Evolutionary conservation across 2,113 vertebrate species (phyloP), one percentile per base, ranked within the genome.

Genomic region (Agapornis roseicollis): DNA sequence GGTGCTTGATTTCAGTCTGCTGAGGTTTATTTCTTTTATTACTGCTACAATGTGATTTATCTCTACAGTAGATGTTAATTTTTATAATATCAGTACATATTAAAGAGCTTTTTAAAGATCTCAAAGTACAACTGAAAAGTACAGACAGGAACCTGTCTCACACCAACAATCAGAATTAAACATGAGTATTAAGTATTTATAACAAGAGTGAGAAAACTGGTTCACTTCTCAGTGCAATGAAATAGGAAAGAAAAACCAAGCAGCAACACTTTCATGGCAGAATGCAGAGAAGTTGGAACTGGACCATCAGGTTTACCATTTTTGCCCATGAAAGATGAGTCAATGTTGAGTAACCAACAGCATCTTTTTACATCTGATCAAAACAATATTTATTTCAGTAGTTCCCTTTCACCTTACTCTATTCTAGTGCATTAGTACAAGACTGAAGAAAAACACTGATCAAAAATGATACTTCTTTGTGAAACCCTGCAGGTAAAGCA

Each of bases 371-470:
- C 29, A 53, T 76, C 77, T 90, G 52, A 89, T 85, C 69, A 85
- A 96, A 93, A 93, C n/a, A 53, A 41, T 52, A 37, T 47, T 71
- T 78, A 72, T 86, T 90, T 90, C 78, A 87, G 82, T 47, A 92
- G 61, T 23, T 70, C 58, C 39, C 35, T 93, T 85, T 90, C 77
- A 88, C 89, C 80, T 94, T 52, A 69, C 28, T 72, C 66, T 27
- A 25, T 5, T 3, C 44, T 61, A 19, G 35, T 64, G 14, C 33
- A 74, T 63, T 74, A 71, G 46, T 47, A 68, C 60, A 53, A 90
- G 85, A 90, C 47, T 37, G 88, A 44, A 89, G 46, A 71, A 88
- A 88, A 85, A 63, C 61, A 84, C 16, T 4, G 22, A 89, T 68
- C 77, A 92, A 79, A 92, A 93, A 39, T 8, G 0, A 15, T 19